Evolutionary conservation across 1,140 invertebrate species (phyloP).

Genomic region (Scaptomyza hsui): DNA sequence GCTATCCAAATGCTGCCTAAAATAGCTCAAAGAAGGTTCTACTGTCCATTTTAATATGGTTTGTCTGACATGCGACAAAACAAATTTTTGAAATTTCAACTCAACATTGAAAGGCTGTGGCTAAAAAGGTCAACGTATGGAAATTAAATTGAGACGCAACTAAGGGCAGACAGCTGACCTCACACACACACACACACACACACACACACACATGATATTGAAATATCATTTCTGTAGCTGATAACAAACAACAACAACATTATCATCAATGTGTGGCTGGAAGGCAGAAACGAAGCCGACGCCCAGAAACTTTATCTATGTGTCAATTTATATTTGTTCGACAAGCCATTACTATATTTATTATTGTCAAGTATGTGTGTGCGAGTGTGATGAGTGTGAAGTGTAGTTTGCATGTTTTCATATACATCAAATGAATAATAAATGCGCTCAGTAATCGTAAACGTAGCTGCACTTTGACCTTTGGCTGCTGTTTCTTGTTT

Average conservation of each 20-base stretch:
- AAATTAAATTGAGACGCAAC: slow-evolving; percentile 27
- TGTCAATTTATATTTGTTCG: slow-evolving; percentile 60
- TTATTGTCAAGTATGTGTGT: slow-evolving; percentile 15
- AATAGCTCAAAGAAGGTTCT: not conserved
- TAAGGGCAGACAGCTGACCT: slow-evolving; percentile 22
- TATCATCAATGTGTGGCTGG: slow-evolving; percentile 15
- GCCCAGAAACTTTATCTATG: slow-evolving; percentile 51
- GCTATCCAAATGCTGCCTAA: not conserved
- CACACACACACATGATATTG: slow-evolving; percentile 15
- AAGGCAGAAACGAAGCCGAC: slow-evolving; percentile 11
- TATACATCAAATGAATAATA: slow-evolving; percentile 54
- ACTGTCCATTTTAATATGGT: slow-evolving; percentile 7
- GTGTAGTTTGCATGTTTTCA: slow-evolving; percentile 50
- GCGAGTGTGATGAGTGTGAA: slow-evolving; percentile 33
- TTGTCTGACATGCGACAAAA: slow-evolving; percentile 8
- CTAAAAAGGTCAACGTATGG: slow-evolving; percentile 25
- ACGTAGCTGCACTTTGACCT: slow-evolving; percentile 51
- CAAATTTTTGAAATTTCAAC: not conserved
- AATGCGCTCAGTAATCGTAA: slow-evolving; percentile 52
- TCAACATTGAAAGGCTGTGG: slow-evolving; percentile 1
- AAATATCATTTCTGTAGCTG: slow-evolving; percentile 33
- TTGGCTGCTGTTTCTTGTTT: slow-evolving; percentile 21
- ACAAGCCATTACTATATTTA: slow-evolving; percentile 49
- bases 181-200: not conserved
- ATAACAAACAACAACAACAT: slow-evolving; percentile 24